A percentile compares a stretch with the other conserved stretches of the same genome.
Conservation (phyloP, 2,888 invertebrate species). For the Malthinus seriepunctatus region DNA sequence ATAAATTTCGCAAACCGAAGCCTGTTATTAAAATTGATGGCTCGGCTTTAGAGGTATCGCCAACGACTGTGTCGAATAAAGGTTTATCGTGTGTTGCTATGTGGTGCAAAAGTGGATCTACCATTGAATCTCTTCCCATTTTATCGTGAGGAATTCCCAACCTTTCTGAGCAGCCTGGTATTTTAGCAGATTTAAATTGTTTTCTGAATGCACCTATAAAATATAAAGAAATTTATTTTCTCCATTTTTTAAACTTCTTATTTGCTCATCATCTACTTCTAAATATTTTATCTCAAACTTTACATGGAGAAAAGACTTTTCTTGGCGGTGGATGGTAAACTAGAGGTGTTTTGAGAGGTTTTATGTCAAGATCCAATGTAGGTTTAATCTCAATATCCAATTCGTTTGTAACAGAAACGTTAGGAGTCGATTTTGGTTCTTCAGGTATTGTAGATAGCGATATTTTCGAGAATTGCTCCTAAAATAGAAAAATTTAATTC, state of each 20-base stretch:
- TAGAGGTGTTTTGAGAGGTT: not conserved
- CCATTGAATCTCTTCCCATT: not conserved
- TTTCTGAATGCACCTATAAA: not conserved
- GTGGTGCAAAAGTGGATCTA: slow-evolving; percentile 8
- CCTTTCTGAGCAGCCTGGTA: not conserved
- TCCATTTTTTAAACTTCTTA: too few relatives aligned
- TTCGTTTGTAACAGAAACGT: too few relatives aligned
- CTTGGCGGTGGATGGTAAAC: too few relatives aligned
- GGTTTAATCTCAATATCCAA: not conserved
- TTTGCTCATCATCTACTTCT: too few relatives aligned
- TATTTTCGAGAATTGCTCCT: not conserved
- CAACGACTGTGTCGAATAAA: slow-evolving; percentile 16
- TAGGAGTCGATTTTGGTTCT: slow-evolving; percentile 12
- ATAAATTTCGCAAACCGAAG: slow-evolving; percentile 44
- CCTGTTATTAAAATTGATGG: slow-evolving; percentile 43
- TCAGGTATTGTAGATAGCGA: slow-evolving; percentile 17
- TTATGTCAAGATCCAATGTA: not conserved
- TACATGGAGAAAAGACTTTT: too few relatives aligned
- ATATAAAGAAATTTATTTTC: not conserved
- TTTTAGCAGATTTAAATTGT: not conserved
- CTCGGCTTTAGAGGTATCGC: not conserved
- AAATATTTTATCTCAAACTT: too few relatives aligned
- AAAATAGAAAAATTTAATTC: too few relatives aligned
- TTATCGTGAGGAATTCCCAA: not conserved
- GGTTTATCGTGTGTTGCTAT: slow-evolving; percentile 5